Evolutionary conservation across 1,140 invertebrate species (phyloP), one percentile per base, ranked within the genome.

Genomic region (Maconellicoccus hirsutus): DNA sequence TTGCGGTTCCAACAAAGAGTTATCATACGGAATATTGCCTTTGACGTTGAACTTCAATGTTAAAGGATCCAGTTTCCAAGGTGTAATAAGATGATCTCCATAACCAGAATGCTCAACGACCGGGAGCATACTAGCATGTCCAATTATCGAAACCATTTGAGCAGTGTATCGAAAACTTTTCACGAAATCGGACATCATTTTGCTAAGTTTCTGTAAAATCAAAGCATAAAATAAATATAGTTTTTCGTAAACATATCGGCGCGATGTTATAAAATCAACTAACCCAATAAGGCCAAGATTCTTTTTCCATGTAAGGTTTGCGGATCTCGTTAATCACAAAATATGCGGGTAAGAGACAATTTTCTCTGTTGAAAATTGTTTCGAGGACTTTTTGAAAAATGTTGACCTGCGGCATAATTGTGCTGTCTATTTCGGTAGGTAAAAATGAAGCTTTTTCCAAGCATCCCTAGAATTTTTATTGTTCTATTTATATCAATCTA

Each of bases 321-420:
- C 91, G 86, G 75, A 98, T 89, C 82, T 98, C 94, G 80, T 94
- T 96, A 0, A 96, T 89, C 73, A 97, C 91, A 74, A 98, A 92
- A 79, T 97, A 97, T 21, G 90, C 92, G 14, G 96, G 96, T 59
- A 98, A 80, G 10, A 98, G 81, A 77, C 93, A 95, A 3, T 90
- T 88, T 81, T 95, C 93, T 27, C 95, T 83, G 78, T 98, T 92
- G 81, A 98, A 92, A 75, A 98, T 96, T 75, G 91, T 88, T 75
- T 89, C 85, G 69, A 96, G 85, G 1, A 96, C 86, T 77, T 86
- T 86, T 76, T 90, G 84, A 16, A 94, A 79, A n/a, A 87, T 88
- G 77, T 88, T 86, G 33, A 93, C 80, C 80, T 93, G 91, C 7
- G 89, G 88, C 76, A 90, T 83, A 29, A 90, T 85, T 42, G 87